Evolutionary conservation across 2,888 invertebrate species (phyloP), one percentile per base, ranked within the genome.

Genomic region (Drosophila rellima): DNA sequence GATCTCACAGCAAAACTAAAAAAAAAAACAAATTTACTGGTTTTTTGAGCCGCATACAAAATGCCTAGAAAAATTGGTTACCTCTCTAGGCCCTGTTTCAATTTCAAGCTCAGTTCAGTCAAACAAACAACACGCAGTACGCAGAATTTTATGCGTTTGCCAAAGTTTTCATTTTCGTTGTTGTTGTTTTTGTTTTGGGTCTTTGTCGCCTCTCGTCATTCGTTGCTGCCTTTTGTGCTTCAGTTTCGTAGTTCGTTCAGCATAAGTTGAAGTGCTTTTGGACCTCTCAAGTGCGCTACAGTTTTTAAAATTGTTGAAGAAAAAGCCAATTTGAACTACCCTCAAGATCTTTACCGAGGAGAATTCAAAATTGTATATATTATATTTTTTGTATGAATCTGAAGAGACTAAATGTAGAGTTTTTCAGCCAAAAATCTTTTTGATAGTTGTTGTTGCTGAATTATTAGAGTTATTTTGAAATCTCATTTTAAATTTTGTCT

Each of bases 81-180:
- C 37, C 57, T 51, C 57, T 75, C 44, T 76, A 47, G 66, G 64
- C 68, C 67, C 80, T 64, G 67, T 70, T 74, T 68, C 35, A 67
- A 74, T 48, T 56, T 56, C 37, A 54, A 54, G 64, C 23, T 55
- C 35, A 52, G 63, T 39, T 33, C 83, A 62, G 70, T 44, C 81
- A 80, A 83, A 83, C 80, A 80, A 56, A 71, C 45, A 51, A 45
- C 51, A 62, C 47, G 29, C 62, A 59, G 63, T 74, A 82, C 78
- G 83, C 83, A 83, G 86, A 83, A 82, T 83, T 82, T 83, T 85
- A 82, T 82, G 85, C 85, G 85, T 75, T 82, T 85, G 82, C 80
- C 80, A 82, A 82, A 85, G 85, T 78, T 85, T 82, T 82, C 71
- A 69, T 68, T 84, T 77, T 82, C 66, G 70, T 76, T 70, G 67